Percentiles rank a stretch among this genome's conserved stretches.
These are phyloP conservation scores for Meteorus sp. DNA, from an alignment of 1,140 invertebrate genomes.

Conservation along the genomic window DNA sequence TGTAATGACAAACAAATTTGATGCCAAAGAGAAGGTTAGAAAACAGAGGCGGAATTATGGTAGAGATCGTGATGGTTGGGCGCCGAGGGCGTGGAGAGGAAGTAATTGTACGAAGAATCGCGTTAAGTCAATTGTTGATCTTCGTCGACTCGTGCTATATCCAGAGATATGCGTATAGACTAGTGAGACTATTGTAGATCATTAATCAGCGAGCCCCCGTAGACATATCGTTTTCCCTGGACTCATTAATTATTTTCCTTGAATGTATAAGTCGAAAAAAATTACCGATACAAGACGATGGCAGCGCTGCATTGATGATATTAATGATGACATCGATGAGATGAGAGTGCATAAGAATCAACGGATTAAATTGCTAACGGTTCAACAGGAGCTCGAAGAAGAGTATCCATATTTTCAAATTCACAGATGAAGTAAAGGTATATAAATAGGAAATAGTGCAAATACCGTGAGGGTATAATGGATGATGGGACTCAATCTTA, in stretches of 20 bases:
- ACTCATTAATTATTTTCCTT: conserved; percentile 1
- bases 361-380: not conserved
- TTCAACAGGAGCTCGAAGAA: not conserved
- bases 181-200: conserved; percentile 4
- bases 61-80: conserved; percentile 31
- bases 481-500: conserved; percentile 22
- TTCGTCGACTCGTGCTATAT: conserved; percentile 36
- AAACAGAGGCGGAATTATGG: conserved; percentile 35
- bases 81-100: conserved; percentile 31
- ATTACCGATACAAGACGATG: conserved; percentile 10
- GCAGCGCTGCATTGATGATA: not conserved
- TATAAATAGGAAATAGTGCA: conserved; percentile 22
- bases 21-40: conserved; percentile 51
- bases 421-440: not conserved
- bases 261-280: conserved; percentile 20
- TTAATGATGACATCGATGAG: not conserved
- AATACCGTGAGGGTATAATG: too few relatives aligned
- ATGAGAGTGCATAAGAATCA: not conserved
- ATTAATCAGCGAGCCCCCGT: conserved; percentile 8
- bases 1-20: conserved; percentile 32
- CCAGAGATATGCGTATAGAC: conserved; percentile 44
- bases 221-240: conserved; percentile 1
- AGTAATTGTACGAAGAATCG: conserved; percentile 25
- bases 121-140: conserved; percentile 23
- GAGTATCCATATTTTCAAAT: not conserved